Evolutionary conservation across 2,797 vertebrate species (phyloP).

Genomic region (Selene dorsalis): DNA sequence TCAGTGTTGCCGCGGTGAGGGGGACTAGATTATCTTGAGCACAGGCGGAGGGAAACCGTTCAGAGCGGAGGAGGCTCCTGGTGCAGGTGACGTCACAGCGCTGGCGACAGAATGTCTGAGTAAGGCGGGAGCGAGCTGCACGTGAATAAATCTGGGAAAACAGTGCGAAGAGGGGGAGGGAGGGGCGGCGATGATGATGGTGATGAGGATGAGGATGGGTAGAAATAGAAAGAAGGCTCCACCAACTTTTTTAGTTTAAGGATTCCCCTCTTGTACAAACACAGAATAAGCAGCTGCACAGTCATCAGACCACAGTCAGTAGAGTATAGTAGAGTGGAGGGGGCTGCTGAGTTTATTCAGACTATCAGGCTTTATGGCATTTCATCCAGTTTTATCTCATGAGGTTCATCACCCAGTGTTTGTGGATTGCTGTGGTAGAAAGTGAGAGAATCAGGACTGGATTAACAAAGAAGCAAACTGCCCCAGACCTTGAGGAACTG

Average conservation of each 20-base stretch:
- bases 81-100: constrained; percentile 85
- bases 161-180: constrained; percentile 67
- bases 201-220: constrained; percentile 37
- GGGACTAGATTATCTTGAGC: constrained; percentile 82
- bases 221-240: constrained; percentile 42
- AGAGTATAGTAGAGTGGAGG: constrained; percentile 14
- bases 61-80: constrained; percentile 73
- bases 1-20: constrained; percentile 48
- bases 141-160: constrained; percentile 88
- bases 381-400: constrained; percentile 45
- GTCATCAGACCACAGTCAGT: constrained; percentile 38
- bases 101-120: constrained; percentile 91
- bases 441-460: neutral
- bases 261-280: constrained; percentile 20
- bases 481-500: neutral
- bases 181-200: constrained; percentile 1
- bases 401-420: constrained; percentile 19
- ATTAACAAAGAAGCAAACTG: neutral
- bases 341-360: constrained; percentile 41
- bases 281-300: constrained; percentile 30
- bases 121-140: constrained; percentile 85
- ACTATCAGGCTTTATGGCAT: constrained; percentile 30
- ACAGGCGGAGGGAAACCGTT: constrained; percentile 81
- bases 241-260: constrained; percentile 37
- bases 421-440: neutral